These are phyloP conservation scores for Ardeotis arabs DNA, from an alignment of 2,113 vertebrate genomes.

Conservation along the genomic window DNA sequence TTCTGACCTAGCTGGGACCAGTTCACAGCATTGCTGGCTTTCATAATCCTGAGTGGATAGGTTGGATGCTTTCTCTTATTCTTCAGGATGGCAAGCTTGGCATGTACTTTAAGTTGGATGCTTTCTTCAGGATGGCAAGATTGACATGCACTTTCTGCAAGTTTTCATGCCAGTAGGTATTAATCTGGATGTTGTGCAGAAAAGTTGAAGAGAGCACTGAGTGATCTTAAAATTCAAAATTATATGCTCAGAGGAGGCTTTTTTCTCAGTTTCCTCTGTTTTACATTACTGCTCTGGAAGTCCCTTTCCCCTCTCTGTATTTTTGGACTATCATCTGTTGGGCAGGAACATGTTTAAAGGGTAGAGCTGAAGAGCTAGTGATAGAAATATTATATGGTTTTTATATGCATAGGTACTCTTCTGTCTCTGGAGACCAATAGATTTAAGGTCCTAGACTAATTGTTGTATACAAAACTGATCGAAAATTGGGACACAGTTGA, in stretches of 20 bases:
- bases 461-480: not conserved
- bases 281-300: not conserved
- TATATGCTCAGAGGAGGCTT: not conserved
- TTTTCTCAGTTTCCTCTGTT: not conserved
- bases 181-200: not conserved
- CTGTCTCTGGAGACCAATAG: not conserved
- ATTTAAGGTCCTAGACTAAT: not conserved
- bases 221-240: not conserved
- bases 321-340: not conserved
- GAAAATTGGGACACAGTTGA: not conserved
- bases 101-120: not conserved
- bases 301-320: not conserved
- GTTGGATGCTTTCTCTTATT: not conserved
- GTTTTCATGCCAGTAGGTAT: not conserved
- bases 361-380: not conserved
- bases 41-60: not conserved
- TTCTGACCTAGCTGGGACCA: not conserved
- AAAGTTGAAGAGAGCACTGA: not conserved
- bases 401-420: not conserved
- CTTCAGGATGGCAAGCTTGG: not conserved
- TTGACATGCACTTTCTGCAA: not conserved
- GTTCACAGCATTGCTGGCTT: not conserved
- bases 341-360: not conserved
- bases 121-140: not conserved
- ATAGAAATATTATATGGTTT: not conserved